phyloP scores from a whole-genome alignment of 2,797 vertebrate genomes.

The Nyctibius grandis region DNA sequence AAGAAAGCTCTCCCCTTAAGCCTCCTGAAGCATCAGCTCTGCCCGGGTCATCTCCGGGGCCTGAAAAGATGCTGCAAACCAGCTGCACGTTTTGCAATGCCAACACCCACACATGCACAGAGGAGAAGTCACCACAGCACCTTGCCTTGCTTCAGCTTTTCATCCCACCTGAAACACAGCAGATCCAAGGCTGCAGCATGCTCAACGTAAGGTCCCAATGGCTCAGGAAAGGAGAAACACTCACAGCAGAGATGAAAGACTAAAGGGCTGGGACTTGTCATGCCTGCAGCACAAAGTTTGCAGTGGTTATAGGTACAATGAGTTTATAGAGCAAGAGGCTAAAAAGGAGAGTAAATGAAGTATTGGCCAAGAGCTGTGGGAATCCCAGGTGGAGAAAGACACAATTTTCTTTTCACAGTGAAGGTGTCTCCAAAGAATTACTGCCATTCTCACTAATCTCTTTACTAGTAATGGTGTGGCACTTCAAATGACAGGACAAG shows the following conservation, averaged over 20 bases:
- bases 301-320: neutral
- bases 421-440: neutral
- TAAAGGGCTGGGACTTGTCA: neutral
- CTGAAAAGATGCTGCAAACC: neutral
- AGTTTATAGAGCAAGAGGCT: neutral
- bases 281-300: neutral
- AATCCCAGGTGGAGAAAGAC: neutral
- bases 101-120: rapidly evolving
- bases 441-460: neutral
- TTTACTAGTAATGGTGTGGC: neutral
- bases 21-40: neutral
- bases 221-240: neutral
- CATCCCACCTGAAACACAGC: neutral
- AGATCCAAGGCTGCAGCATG: neutral
- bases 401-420: neutral
- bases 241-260: neutral
- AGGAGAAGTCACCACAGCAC: neutral
- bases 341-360: neutral
- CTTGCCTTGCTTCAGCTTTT: neutral
- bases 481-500: neutral
- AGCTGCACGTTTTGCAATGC: neutral
- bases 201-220: rapidly evolving
- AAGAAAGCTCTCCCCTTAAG: neutral
- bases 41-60: neutral
- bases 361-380: neutral